These are phyloP conservation scores for Dicrurus megarhynchus DNA, from an alignment of 2,113 vertebrate genomes.

Conservation along the genomic window DNA sequence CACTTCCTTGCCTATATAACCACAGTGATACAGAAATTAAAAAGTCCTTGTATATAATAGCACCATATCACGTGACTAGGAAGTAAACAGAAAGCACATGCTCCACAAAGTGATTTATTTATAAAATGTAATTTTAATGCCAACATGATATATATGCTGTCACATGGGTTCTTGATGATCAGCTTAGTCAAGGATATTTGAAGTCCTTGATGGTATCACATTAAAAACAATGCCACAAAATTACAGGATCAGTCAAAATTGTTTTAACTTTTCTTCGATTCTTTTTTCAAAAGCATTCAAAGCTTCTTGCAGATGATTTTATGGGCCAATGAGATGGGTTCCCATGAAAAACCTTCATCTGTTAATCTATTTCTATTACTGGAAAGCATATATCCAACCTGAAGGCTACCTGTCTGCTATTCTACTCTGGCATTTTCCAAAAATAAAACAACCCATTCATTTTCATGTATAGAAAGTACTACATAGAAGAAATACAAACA, in stretches of 20 bases:
- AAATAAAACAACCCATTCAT: neutral
- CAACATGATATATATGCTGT: neutral
- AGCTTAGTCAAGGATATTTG: neutral
- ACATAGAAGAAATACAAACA: neutral
- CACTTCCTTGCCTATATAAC: neutral
- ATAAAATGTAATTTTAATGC: neutral
- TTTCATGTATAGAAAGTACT: neutral
- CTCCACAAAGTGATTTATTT: neutral
- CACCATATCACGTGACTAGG: neutral
- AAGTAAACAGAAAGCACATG: neutral
- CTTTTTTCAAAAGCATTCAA: neutral
- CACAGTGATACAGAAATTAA: neutral
- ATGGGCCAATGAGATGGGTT: neutral
- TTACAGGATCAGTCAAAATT: neutral
- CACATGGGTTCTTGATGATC: neutral
- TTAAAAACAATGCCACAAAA: neutral
- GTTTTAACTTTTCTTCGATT: neutral
- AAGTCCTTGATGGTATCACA: neutral
- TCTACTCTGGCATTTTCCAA: neutral
- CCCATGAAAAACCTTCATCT: neutral
- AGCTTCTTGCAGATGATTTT: neutral
- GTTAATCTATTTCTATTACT: neutral
- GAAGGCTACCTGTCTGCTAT: neutral
- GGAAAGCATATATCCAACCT: neutral
- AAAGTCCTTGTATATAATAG: neutral